Percentiles rank a stretch among this genome's conserved stretches.
phyloP scores from a whole-genome alignment of 2,888 invertebrate genomes.

The Osedax fenrisi region DNA sequence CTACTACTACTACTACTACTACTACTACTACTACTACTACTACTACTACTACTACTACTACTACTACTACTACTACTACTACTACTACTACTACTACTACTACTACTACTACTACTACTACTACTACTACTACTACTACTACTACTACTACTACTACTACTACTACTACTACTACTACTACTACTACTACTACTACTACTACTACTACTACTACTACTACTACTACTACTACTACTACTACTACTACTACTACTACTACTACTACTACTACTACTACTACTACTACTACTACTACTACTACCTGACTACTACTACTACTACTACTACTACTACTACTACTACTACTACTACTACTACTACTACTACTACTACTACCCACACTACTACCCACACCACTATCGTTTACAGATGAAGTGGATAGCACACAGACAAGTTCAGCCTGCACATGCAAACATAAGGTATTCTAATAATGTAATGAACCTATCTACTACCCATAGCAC shows the following conservation, averaged over 20 bases:
- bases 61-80: neutral
- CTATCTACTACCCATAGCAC: neutral
- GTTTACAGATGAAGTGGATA: too few species aligned
- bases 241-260: constrained; percentile 23
- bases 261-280: constrained; percentile 27
- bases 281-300: constrained; percentile 25
- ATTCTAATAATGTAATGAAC: neutral
- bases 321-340: constrained; percentile 25
- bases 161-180: constrained; percentile 28
- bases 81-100: neutral
- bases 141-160: constrained; percentile 30
- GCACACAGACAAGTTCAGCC: too few species aligned
- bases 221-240: constrained; percentile 25
- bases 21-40: neutral
- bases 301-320: constrained; percentile 5
- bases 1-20: neutral
- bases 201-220: constrained; percentile 27
- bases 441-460: too few species aligned
- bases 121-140: constrained; percentile 19
- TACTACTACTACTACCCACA: constrained; percentile 12
- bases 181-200: constrained; percentile 27
- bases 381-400: neutral
- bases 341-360: constrained; percentile 27
- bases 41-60: neutral
- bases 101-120: neutral